phyloP scores from a whole-genome alignment of 2,888 invertebrate genomes.

The Ophonus ardosiacus region DNA sequence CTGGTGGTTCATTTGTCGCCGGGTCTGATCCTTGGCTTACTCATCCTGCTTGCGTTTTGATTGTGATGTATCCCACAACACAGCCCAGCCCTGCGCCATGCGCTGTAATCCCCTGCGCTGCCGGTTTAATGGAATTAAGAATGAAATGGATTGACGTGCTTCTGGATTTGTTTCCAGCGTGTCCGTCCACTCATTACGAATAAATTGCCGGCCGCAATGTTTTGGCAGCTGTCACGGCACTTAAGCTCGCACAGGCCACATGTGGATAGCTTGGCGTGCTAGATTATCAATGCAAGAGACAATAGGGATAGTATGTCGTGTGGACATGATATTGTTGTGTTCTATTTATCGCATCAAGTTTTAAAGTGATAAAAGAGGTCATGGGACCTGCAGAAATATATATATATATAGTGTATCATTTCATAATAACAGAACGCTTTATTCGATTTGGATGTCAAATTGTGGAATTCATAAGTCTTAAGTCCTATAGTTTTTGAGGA shows the following conservation, averaged over 20 bases:
- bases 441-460: too few species aligned
- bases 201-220: constrained; percentile 61
- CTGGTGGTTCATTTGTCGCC: constrained; percentile 55
- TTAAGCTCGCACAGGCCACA: constrained; percentile 23
- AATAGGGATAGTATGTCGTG: neutral
- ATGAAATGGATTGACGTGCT: constrained; percentile 62
- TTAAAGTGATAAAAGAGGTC: too few species aligned
- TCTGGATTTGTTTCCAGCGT: constrained; percentile 63
- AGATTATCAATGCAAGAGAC: neutral
- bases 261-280: constrained; percentile 8
- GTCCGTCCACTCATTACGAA: constrained; percentile 62
- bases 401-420: too few species aligned
- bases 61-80: constrained; percentile 54
- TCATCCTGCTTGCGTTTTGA: constrained; percentile 35
- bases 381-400: too few species aligned
- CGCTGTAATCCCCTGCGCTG: constrained; percentile 41
- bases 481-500: too few species aligned
- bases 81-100: neutral
- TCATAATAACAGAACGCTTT: too few species aligned
- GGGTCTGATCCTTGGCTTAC: constrained; percentile 1
- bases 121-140: constrained; percentile 63
- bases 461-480: too few species aligned
- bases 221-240: constrained; percentile 61
- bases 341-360: neutral
- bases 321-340: constrained; percentile 10